Percentiles rank a stretch among this genome's conserved stretches.
Conservation (phyloP, 2,888 invertebrate species). For the Tenthredo amoena region DNA sequence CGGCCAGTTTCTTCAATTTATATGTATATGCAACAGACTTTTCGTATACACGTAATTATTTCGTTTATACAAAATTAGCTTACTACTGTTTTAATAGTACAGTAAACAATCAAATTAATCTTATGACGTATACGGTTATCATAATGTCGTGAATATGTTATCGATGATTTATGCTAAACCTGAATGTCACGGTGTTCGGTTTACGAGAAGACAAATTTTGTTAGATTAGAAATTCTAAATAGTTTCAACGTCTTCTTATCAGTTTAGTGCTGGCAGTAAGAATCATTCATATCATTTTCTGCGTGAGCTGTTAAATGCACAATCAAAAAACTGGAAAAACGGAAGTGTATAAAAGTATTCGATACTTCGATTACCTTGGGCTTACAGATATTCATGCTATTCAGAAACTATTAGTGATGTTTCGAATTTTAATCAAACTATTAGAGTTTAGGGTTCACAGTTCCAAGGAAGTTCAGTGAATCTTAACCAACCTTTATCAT, state of each 20-base stretch:
- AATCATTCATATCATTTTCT: not conserved
- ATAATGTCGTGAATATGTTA: not conserved
- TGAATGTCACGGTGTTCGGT: not conserved
- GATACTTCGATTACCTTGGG: not conserved
- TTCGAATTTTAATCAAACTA: constrained; percentile 1
- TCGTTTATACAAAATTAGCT: not conserved
- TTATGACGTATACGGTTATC: not conserved
- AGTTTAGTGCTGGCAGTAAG: not conserved
- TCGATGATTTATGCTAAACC: not conserved
- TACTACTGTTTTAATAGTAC: not conserved
- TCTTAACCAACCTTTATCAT: not conserved
- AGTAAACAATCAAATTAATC: not conserved
- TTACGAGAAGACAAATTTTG: not conserved
- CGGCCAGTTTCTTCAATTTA: not conserved
- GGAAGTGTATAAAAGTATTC: not conserved
- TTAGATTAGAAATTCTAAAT: not conserved
- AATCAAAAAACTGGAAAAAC: not conserved
- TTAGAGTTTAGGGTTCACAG: not conserved
- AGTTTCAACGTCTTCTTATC: not conserved
- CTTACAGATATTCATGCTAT: not conserved
- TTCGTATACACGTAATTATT: not conserved
- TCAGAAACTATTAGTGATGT: not conserved
- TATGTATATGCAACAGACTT: not conserved
- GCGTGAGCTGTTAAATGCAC: not conserved
- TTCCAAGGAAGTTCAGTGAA: constrained; percentile 5